Evolutionary conservation across 2,888 invertebrate species (phyloP).

Genomic region (Netelia fuscicornis): DNA sequence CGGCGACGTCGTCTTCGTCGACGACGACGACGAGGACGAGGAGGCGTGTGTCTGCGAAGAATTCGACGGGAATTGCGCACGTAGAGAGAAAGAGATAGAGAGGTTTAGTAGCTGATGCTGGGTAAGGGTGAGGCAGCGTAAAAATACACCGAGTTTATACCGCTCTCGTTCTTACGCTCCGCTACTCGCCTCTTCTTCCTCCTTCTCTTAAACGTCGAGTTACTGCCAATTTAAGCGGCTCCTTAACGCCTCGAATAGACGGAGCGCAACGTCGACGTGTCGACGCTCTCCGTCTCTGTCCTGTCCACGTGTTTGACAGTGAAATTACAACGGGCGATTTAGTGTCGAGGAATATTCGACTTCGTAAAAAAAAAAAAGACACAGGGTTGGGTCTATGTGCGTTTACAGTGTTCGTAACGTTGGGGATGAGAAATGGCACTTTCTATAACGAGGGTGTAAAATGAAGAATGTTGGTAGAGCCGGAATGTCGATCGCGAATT

Average conservation of each 20-base stretch:
- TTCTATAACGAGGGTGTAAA: neutral
- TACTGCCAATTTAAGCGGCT: constrained; percentile 82
- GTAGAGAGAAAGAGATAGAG: constrained; percentile 24
- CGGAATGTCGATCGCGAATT: constrained; percentile 3
- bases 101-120: constrained; percentile 38
- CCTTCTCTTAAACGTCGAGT: constrained; percentile 78
- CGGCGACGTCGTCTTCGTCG: constrained; percentile 25
- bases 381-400: no score
- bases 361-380: constrained; percentile 9
- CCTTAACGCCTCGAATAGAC: constrained; percentile 82
- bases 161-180: constrained; percentile 62
- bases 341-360: constrained; percentile 35
- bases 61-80: constrained; percentile 61
- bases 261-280: constrained; percentile 53
- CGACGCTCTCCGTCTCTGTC: constrained; percentile 26
- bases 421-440: neutral
- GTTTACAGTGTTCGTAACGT: no score
- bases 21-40: constrained; percentile 51
- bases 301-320: constrained; percentile 28
- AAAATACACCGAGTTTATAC: constrained; percentile 75
- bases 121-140: constrained; percentile 70
- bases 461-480: neutral
- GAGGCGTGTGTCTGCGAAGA: constrained; percentile 33
- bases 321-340: constrained; percentile 48
- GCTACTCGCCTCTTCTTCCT: constrained; percentile 73